Base-by-base conservation (phyloP, 92 coral and sea anemone genomes). In the Metridium senile region DNA sequence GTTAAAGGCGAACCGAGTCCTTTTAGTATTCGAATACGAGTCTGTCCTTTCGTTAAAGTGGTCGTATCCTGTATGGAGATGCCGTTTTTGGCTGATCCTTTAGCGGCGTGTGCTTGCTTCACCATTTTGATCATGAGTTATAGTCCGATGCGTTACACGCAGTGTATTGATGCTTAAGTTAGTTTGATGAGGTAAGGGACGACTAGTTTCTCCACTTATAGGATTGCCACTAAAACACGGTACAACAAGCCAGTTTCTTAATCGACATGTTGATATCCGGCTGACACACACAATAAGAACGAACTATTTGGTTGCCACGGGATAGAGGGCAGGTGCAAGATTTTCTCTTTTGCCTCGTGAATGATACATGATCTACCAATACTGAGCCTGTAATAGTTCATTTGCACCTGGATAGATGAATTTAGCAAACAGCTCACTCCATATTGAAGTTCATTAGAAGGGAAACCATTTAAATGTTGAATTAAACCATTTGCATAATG, bases 1-100 rank as follows among this genome's bases (percentile, higher is more conserved):
- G 92, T 26, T 0, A 91, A 63, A 0, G 93, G 75, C 6, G 90
- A 85, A 16, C 93, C 62, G 9, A 88, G 61, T 2, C 97, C 97
- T 56, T 84, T 88, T n/a, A 91, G 80, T 53, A 91, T 81, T 10
- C 97, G 79, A 27, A 91, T 91, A 57, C 92, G 82, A 80, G 90
- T 83, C 66, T 88, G 93, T 57, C 97, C 93, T 13, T 87, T 90
- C 3, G 97, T 88, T 7, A 91, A 29, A 0, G 93, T 66, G 1
- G 85, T 66, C 11, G 97, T 88, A 46, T 91, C 83, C 58, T 89
- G 93, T 17, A 91, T 76, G 27, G 97, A 88, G 10, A 91, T 82
- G 2, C 93, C 90, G 39, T 70, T 91, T 70, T 85, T 91, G 26
- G 70, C 35, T 7, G 84, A 39, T 11, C 85, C 68, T 34, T 79